Evolutionary conservation across 2,888 invertebrate genomes (phyloP).

Genomic region (Unio delphinus): DNA sequence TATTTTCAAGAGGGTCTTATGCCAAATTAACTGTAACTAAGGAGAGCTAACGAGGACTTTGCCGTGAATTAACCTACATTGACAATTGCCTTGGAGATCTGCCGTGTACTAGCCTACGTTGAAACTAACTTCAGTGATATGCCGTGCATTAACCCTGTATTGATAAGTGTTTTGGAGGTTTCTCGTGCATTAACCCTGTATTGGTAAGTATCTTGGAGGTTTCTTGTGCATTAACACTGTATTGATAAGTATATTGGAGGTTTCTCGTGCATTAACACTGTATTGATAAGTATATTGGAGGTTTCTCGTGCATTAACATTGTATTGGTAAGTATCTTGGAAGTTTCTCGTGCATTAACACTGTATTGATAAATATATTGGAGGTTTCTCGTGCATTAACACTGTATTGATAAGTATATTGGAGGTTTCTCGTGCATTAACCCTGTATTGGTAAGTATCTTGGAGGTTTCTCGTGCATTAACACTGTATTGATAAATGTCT

Average conservation of each 20-base stretch:
- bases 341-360: not conserved
- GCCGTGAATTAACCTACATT: not conserved
- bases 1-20: too few relatives aligned
- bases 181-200: not conserved
- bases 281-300: slow-evolving; percentile 1
- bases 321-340: slow-evolving; percentile 1
- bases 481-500: not conserved
- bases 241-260: slow-evolving; percentile 1
- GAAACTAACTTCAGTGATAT: too few relatives aligned
- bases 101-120: too few relatives aligned
- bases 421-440: not conserved
- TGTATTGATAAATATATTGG: not conserved
- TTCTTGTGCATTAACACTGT: not conserved
- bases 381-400: not conserved
- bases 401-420: not conserved
- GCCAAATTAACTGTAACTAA: too few relatives aligned
- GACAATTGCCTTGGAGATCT: not conserved
- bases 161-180: slow-evolving; percentile 1
- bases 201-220: not conserved
- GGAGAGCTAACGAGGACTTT: too few relatives aligned
- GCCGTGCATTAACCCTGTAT: not conserved
- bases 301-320: not conserved
- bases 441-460: not conserved
- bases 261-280: not conserved
- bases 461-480: not conserved